These are phyloP conservation scores for Himalopsyche japonica DNA, from an alignment of 2,888 invertebrate genomes.

Conservation along the genomic window DNA sequence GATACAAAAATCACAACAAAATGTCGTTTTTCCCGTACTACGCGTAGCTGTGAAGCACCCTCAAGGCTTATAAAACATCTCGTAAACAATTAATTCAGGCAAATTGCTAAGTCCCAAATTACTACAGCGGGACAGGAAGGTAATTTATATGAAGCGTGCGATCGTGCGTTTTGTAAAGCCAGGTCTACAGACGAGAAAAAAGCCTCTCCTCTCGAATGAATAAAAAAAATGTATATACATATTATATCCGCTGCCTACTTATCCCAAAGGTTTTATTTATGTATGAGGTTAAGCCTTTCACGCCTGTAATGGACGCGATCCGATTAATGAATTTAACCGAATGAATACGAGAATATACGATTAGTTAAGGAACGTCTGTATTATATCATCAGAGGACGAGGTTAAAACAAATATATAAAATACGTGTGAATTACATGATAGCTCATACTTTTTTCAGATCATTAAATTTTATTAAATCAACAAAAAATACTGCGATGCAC, in stretches of 20 bases:
- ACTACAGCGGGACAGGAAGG: not conserved
- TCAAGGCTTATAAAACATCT: slow-evolving; percentile 1
- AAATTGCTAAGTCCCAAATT: slow-evolving; percentile 8
- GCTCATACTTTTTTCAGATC: too few species aligned
- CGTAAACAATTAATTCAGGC: slow-evolving; percentile 9
- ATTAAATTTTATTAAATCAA: too few species aligned
- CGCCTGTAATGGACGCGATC: not conserved
- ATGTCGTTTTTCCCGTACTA: not conserved
- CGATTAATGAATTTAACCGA: not conserved
- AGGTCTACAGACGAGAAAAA: not conserved
- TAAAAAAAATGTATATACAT: not conserved
- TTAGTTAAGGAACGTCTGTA: not conserved
- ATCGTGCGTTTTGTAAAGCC: not conserved
- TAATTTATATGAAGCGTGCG: slow-evolving; percentile 8
- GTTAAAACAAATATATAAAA: not conserved
- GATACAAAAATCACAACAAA: not conserved
- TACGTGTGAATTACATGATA: not conserved
- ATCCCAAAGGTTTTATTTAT: not conserved
- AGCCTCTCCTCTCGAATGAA: not conserved
- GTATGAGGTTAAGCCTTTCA: slow-evolving; percentile 1
- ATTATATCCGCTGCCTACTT: not conserved
- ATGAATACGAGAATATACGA: not conserved
- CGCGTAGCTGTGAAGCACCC: not conserved
- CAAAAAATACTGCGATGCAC: too few species aligned
- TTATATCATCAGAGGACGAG: not conserved